Conservation (phyloP, 2,797 vertebrate species). For the Hoplostethus atlanticus region DNA sequence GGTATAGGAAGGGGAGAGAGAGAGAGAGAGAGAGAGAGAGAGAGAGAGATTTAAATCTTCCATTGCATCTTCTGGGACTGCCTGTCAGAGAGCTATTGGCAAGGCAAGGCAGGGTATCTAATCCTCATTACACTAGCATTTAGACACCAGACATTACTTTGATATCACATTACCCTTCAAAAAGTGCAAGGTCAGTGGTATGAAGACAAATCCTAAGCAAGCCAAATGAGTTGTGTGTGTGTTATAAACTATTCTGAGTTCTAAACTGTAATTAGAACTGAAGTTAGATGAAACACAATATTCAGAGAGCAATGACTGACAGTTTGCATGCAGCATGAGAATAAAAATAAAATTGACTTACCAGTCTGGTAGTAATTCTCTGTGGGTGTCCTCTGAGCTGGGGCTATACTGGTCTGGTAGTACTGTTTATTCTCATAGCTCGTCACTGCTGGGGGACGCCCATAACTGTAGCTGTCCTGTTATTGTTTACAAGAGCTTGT, state of each 20-base stretch:
- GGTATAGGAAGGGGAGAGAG: background rate
- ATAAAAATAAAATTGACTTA: slow-evolving; percentile 45
- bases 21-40: background rate
- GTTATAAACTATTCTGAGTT: background rate
- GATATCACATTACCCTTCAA: slow-evolving; percentile 9
- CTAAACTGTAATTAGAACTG: slow-evolving; percentile 14
- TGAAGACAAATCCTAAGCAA: background rate
- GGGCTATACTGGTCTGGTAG: slow-evolving; percentile 76
- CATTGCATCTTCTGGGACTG: slow-evolving; percentile 13
- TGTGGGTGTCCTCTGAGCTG: slow-evolving; percentile 71
- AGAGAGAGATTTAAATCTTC: slow-evolving; percentile 13
- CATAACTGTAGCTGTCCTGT: slow-evolving; percentile 81
- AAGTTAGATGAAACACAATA: background rate
- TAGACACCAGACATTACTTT: slow-evolving; percentile 21
- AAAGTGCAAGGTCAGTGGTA: slow-evolving; percentile 16
- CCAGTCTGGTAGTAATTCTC: slow-evolving; percentile 82
- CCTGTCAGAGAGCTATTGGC: slow-evolving; percentile 23
- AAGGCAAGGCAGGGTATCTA: background rate
- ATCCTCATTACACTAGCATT: slow-evolving; percentile 36
- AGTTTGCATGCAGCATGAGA: background rate
- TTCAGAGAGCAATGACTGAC: background rate
- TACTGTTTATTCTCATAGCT: slow-evolving; percentile 80
- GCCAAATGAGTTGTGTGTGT: background rate
- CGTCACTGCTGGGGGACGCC: slow-evolving; percentile 68
- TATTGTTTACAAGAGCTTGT: slow-evolving; percentile 23